These are phyloP conservation scores for Trochalopteron elliotii DNA, from an alignment of 2,113 vertebrate genomes.

Conservation along the genomic window DNA sequence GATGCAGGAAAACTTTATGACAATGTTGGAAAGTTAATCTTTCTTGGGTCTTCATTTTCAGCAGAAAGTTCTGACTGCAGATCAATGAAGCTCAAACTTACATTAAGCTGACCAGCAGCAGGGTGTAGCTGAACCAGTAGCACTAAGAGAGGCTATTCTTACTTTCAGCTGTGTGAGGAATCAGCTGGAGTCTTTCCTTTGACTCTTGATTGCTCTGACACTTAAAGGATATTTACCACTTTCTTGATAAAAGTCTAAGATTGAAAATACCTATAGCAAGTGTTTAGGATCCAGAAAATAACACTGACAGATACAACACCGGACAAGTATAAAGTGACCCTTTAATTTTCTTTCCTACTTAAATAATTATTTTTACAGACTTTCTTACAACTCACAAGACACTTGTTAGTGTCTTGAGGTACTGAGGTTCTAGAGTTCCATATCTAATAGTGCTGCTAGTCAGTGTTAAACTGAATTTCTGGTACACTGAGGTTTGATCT, in stretches of 20 bases:
- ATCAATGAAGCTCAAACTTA: background rate
- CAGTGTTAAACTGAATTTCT: background rate
- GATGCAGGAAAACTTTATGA: background rate
- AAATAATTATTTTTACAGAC: background rate
- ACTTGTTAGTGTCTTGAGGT: background rate
- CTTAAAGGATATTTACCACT: conserved; percentile 21
- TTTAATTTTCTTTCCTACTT: background rate
- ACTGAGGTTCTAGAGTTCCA: background rate
- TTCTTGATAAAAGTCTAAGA: background rate
- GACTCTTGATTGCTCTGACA: background rate
- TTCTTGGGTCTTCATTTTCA: background rate
- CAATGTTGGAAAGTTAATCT: background rate
- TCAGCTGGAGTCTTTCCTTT: background rate
- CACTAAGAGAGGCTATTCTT: background rate
- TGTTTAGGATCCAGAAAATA: conserved; percentile 23
- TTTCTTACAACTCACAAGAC: background rate
- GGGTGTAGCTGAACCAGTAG: background rate
- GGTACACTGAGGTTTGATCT: background rate
- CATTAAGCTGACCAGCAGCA: background rate
- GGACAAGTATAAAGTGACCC: background rate
- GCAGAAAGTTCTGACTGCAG: background rate
- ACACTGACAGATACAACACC: conserved; percentile 33
- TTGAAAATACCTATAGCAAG: background rate
- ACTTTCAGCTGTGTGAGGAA: background rate
- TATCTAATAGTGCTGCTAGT: background rate